Conservation (phyloP, 1,140 invertebrate species). For the Atta cephalotes region DNA sequence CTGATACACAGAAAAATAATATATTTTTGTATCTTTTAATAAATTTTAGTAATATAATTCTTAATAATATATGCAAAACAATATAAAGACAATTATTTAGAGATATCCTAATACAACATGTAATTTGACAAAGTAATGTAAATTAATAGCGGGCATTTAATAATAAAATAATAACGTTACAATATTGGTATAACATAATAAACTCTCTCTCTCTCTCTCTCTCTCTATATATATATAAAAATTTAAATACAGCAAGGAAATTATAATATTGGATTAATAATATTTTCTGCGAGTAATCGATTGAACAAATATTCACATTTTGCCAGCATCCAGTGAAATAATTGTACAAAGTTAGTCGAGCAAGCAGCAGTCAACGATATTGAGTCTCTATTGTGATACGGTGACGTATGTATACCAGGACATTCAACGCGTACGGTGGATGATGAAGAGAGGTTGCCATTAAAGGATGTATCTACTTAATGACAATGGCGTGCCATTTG, state of each 20-base stretch:
- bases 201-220: no score
- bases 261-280: not conserved
- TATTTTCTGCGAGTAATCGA: not conserved
- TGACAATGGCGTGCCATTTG: constrained; percentile 75
- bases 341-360: constrained; percentile 9
- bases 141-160: constrained; percentile 19
- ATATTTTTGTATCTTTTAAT: not conserved
- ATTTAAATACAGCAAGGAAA: not conserved
- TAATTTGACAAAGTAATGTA: not conserved
- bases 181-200: not conserved
- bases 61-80: not conserved
- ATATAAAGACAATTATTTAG: no score
- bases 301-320: not conserved
- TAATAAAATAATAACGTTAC: not conserved
- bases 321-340: not conserved
- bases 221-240: no score
- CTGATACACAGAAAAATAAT: not conserved
- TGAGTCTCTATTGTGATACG: constrained; percentile 14
- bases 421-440: constrained; percentile 68
- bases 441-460: constrained; percentile 64
- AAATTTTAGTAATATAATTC: not conserved
- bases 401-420: constrained; percentile 41
- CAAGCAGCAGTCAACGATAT: not conserved
- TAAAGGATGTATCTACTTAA: constrained; percentile 77
- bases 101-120: no score